Conservation (phyloP, 2,113 vertebrate genomes). For the Sciurus niger region DNA sequence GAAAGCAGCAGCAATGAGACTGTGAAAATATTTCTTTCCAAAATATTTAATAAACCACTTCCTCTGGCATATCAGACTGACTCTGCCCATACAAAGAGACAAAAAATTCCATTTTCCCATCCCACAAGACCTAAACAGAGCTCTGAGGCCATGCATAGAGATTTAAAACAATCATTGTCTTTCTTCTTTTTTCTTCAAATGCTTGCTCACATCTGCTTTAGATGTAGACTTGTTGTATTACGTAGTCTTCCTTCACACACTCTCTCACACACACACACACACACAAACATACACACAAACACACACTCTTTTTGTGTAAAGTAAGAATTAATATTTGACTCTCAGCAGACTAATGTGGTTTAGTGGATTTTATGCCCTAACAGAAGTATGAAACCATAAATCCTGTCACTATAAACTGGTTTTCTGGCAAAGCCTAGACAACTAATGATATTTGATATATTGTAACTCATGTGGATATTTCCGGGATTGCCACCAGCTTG, state of each 20-base stretch:
- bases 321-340: neutral
- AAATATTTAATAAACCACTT: conserved; percentile 45
- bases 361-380: neutral
- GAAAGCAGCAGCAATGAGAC: conserved; percentile 35
- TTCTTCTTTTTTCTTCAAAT: neutral
- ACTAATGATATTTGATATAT: conserved; percentile 58
- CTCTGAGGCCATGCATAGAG: neutral
- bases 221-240: neutral
- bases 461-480: neutral
- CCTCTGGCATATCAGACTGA: neutral
- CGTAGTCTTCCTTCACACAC: neutral
- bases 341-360: neutral
- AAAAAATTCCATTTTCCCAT: conserved; percentile 49
- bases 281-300: neutral
- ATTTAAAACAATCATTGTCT: conserved; percentile 18
- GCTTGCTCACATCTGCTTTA: neutral
- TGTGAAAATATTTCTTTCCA: conserved; percentile 67
- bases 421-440: conserved; percentile 66
- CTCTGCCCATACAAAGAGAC: neutral
- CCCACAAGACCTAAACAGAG: neutral
- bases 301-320: conserved; percentile 7
- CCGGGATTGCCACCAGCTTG: conserved; percentile 26
- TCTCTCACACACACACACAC: too few relatives aligned
- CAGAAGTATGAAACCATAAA: conserved; percentile 52
- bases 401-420: conserved; percentile 39